Base-by-base conservation (phyloP, 2,888 invertebrate species). In the Metopia argyrocephala region DNA sequence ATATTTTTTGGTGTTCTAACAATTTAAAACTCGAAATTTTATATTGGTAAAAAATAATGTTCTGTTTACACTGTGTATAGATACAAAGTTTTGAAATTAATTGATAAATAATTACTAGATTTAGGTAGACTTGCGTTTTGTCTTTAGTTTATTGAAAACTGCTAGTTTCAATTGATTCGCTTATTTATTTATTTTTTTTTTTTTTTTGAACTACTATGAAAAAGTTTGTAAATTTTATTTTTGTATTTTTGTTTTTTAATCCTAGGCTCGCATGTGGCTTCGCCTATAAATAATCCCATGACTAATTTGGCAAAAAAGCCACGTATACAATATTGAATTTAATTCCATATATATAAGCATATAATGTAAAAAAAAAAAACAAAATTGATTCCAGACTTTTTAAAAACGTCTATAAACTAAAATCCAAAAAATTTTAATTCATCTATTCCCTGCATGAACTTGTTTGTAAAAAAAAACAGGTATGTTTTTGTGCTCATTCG, bases 261-360 rank as follows among this genome's bases (percentile, higher is more conserved):
- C 70, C 71, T 78, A 78, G 78, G 78, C 65, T 66, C 65, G 78
- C 71, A 78, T 78, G 71, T 65, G 46, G 52, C 71, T 71, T 59
- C 78, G 65, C 46, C 70, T 76, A 27, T 78, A 78, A 65, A 31
- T 71, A 66, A 61, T 78, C 52, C 52, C 45, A 66, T 78, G 65
- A 57, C 65, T 64, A 76, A 70, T 76, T 57, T 76, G 50, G 64
- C 70, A n/a, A 76, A 71, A 76, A 76, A 65, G 57, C 31, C 76
- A 31, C 76, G 64, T 59, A 23, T 59, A n/a, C 64, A 65, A 52
- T 71, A 76, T 76, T 76, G 48, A 76, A 50, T 50, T 56, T 18
- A 5, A 48, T 45, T 18, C 15, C 15, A 27, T 38, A 45, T 21
- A 5, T 46, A 23, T 18, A 57, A 52, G 9, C 5, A 31, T 2